These are phyloP conservation scores for Drosophila orosa DNA, from an alignment of 1,140 invertebrate species.

Conservation along the genomic window DNA sequence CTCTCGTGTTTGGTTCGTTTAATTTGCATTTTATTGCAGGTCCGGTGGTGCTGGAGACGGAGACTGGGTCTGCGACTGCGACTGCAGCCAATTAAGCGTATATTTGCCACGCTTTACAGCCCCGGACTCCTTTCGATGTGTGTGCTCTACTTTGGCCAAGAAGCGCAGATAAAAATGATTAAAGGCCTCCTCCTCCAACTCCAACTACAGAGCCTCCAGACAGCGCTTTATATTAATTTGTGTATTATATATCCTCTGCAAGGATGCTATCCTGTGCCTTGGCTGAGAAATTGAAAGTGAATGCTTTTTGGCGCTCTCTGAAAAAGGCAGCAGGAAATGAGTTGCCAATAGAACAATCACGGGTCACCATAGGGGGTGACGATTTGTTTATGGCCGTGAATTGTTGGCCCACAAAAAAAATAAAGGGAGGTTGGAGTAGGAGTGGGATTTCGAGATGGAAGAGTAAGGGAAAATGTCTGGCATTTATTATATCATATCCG, in stretches of 20 bases:
- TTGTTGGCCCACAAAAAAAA: constrained; percentile 11
- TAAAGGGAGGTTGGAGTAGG: neutral
- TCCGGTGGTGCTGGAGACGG: constrained; percentile 1
- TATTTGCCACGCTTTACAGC: constrained; percentile 83
- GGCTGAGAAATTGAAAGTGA: constrained; percentile 82
- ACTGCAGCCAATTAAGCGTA: constrained; percentile 81
- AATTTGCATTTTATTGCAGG: constrained; percentile 84
- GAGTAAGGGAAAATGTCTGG: constrained; percentile 5
- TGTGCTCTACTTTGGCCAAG: constrained; percentile 70
- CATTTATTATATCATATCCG: constrained; percentile 35
- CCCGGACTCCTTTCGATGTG: neutral
- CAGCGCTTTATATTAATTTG: constrained; percentile 75
- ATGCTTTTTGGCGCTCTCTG: constrained; percentile 56
- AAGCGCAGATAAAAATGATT: constrained; percentile 74
- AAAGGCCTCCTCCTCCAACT: constrained; percentile 57
- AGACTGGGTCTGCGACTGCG: constrained; percentile 22
- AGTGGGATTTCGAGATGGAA: neutral
- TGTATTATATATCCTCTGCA: constrained; percentile 46
- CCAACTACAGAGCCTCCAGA: constrained; percentile 41
- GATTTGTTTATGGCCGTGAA: constrained; percentile 26
- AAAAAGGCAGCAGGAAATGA: constrained; percentile 70
- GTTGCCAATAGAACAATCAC: constrained; percentile 81
- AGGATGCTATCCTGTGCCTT: constrained; percentile 23
- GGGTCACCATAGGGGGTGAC: constrained; percentile 75
- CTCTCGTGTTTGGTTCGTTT: constrained; percentile 59